Percentiles rank a stretch among this genome's conserved stretches.
Conservation (phyloP, 2,888 invertebrate genomes). For the Drosophila subquinaria region DNA sequence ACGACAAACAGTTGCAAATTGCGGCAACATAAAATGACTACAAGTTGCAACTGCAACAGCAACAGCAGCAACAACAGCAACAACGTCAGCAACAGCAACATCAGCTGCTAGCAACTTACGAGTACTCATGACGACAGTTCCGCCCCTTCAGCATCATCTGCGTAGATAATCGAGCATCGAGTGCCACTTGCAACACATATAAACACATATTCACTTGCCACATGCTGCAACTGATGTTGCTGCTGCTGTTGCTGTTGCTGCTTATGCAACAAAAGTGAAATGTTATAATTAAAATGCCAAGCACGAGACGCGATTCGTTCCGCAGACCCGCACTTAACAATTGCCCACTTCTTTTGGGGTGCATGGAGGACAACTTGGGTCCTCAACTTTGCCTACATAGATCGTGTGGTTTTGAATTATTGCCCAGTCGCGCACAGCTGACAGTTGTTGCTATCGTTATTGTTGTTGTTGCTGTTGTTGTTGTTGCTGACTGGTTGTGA, state of each 20-base stretch:
- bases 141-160: constrained; percentile 43
- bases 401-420: constrained; percentile 66
- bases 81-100: constrained; percentile 24
- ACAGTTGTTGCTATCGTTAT: constrained; percentile 48
- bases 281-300: constrained; percentile 76
- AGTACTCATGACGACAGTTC: constrained; percentile 12
- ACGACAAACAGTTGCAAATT: constrained; percentile 76
- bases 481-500: constrained; percentile 18
- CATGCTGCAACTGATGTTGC: constrained; percentile 1
- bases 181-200: constrained; percentile 48
- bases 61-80: constrained; percentile 10
- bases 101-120: constrained; percentile 50
- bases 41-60: constrained; percentile 37
- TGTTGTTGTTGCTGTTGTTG: constrained; percentile 8
- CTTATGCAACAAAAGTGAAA: constrained; percentile 55
- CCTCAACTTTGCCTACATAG: constrained; percentile 25
- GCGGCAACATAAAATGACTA: constrained; percentile 54
- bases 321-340: constrained; percentile 47
- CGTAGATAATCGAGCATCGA: constrained; percentile 68
- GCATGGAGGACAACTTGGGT: constrained; percentile 29
- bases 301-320: constrained; percentile 48
- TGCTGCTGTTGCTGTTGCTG: constrained; percentile 12
- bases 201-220: constrained; percentile 16
- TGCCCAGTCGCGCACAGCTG: constrained; percentile 52
- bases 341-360: constrained; percentile 38